Conservation (phyloP, 1,140 invertebrate species). For the Saxidomus purpurata region DNA sequence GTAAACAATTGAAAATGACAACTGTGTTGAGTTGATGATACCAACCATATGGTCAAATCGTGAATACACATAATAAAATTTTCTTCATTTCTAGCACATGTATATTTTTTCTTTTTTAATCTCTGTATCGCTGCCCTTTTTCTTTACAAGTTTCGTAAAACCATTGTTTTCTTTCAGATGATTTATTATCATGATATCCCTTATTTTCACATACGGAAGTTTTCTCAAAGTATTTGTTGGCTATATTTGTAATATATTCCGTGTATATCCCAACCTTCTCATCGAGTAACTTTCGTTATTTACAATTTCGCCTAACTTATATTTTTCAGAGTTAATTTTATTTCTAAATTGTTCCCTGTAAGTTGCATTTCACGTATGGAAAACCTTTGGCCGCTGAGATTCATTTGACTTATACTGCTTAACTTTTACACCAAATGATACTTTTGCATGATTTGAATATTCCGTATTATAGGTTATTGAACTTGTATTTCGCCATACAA, state of each 20-base stretch:
- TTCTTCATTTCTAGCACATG: neutral
- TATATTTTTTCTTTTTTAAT: neutral
- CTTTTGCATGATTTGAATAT: neutral
- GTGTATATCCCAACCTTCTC: neutral
- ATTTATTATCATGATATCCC: neutral
- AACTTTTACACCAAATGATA: neutral
- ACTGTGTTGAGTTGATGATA: no score
- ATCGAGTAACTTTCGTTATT: no score
- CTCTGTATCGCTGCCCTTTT: neutral
- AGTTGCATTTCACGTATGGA: neutral
- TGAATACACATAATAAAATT: no score
- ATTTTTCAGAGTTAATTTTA: neutral
- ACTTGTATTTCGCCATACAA: no score
- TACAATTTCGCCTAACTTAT: neutral
- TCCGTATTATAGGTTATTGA: no score
- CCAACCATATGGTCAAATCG: no score
- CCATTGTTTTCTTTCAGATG: neutral
- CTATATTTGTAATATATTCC: neutral
- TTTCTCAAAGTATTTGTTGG: constrained; percentile 4
- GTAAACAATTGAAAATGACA: no score
- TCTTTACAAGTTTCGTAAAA: neutral
- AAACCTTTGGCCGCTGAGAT: no score
- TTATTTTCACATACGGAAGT: neutral
- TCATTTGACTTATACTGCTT: neutral
- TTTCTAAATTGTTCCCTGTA: neutral